Conservation (phyloP, 2,797 vertebrate genomes). For the Sus cebifrons region DNA sequence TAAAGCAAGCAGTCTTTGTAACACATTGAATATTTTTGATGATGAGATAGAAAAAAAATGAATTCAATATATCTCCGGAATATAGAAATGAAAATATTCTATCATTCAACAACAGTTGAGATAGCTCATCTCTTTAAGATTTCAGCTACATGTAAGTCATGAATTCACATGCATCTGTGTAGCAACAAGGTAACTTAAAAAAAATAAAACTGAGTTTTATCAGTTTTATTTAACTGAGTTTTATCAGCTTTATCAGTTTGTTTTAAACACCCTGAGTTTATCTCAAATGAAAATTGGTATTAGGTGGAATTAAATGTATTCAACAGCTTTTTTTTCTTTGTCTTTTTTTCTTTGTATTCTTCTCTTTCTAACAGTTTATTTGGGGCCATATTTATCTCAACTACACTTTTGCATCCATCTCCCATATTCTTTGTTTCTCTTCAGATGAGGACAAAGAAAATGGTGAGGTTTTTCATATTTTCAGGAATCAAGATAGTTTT, state of each 20-base stretch:
- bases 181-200: slow-evolving; percentile 50
- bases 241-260: too few relatives aligned
- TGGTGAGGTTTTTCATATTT: slow-evolving; percentile 9
- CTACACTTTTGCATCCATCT: neutral
- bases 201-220: neutral
- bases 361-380: slow-evolving; percentile 46
- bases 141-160: slow-evolving; percentile 47
- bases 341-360: neutral
- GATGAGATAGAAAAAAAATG: slow-evolving; percentile 37
- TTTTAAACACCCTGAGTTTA: neutral
- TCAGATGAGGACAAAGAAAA: neutral
- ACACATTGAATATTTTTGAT: slow-evolving; percentile 47
- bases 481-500: neutral
- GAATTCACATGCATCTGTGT: slow-evolving; percentile 24
- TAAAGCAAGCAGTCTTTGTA: slow-evolving; percentile 44
- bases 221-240: too few relatives aligned
- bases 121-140: slow-evolving; percentile 46
- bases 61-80: slow-evolving; percentile 1
- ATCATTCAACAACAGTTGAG: neutral
- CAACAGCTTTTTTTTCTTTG: neutral
- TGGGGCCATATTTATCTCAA: neutral
- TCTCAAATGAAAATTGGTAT: neutral
- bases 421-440: neutral
- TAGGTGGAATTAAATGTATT: slow-evolving; percentile 58
- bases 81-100: slow-evolving; percentile 60